Evolutionary conservation across 2,797 vertebrate genomes (phyloP).

Genomic region (Simalia tracyae): DNA sequence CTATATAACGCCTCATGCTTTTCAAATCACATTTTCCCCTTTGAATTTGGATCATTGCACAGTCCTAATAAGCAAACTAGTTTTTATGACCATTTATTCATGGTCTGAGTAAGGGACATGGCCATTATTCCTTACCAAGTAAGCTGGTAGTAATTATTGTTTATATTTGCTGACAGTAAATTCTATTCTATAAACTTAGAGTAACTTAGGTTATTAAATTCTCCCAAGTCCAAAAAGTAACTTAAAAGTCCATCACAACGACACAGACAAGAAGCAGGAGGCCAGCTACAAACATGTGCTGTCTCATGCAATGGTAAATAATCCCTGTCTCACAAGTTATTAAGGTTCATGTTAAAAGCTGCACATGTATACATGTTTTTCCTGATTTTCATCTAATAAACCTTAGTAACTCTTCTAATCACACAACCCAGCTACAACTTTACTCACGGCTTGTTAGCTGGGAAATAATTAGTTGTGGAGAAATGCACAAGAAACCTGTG

Average conservation of each 20-base stretch:
- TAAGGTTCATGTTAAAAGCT: background rate
- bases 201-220: background rate
- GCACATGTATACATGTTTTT: background rate
- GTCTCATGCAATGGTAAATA: background rate
- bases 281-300: background rate
- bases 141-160: background rate
- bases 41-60: constrained; percentile 2
- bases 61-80: background rate
- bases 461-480: background rate
- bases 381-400: background rate
- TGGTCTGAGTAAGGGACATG: background rate
- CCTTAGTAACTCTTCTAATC: background rate
- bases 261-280: background rate
- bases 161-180: background rate
- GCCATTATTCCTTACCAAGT: background rate
- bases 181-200: background rate
- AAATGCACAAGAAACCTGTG: constrained; percentile 6
- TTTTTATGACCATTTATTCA: background rate
- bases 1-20: background rate
- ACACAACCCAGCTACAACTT: background rate
- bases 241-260: background rate
- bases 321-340: background rate
- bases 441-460: background rate
- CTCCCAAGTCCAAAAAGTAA: background rate
- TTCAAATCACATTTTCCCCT: background rate